phyloP scores from a whole-genome alignment of 2,797 vertebrate species.

The Leuciscus waleckii region DNA sequence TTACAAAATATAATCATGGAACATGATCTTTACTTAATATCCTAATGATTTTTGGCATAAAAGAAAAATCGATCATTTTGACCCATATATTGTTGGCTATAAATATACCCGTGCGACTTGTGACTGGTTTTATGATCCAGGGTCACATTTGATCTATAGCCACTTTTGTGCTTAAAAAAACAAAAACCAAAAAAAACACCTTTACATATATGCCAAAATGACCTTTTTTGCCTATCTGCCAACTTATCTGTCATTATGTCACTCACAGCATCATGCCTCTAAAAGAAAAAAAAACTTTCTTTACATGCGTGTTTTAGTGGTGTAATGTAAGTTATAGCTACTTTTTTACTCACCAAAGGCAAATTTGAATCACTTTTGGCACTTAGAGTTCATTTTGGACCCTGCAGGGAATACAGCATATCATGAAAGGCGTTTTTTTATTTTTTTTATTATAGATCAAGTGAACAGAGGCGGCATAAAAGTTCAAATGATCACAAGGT shows the following conservation, averaged over 20 bases:
- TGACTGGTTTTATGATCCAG: no score
- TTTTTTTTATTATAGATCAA: neutral
- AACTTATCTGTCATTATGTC: neutral
- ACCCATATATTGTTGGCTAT: no score
- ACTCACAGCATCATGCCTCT: neutral
- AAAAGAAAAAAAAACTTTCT: neutral
- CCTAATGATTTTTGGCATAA: no score
- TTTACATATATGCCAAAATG: no score
- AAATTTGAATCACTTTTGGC: neutral
- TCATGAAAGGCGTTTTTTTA: neutral
- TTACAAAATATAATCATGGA: no score
- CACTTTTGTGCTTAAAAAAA: no score
- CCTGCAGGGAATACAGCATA: neutral
- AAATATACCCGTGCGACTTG: no score
- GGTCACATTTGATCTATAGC: no score
- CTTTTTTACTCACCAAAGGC: neutral
- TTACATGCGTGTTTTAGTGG: neutral
- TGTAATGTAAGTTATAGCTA: neutral
- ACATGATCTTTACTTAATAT: no score
- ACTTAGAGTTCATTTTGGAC: neutral
- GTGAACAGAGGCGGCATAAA: neutral
- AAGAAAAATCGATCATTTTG: no score
- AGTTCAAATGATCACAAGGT: neutral
- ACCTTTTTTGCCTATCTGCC: no score
- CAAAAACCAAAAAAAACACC: no score